Base-by-base conservation (phyloP, 2,113 vertebrate species). In the Oreotragus oreotragus region DNA sequence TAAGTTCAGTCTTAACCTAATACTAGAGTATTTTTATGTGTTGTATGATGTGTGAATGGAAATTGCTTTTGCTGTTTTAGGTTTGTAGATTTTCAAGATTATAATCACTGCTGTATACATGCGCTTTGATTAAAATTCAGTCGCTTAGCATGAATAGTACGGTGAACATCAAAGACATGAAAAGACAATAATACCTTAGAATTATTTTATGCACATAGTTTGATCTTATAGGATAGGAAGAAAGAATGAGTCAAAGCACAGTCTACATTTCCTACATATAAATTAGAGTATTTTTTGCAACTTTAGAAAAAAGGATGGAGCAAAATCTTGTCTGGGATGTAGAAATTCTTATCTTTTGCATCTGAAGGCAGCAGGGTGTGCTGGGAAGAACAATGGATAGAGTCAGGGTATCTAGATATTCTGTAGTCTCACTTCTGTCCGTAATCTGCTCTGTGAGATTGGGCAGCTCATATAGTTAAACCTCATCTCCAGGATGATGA, bases 1-100 rank as follows among this genome's bases (percentile, higher is more conserved):
- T 99, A 99, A 99, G 99, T 99, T 98, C 90, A 98, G 53, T 88
- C 85, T 95, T 84, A 90, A 90, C 96, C 66, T 62, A 92, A 80
- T 98, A 27, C 73, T 92, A 70, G 30, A 21, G 23, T 83, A 62
- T 92, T 94, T 27, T 97, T 87, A 9, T 92, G 43, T 76, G 55
- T 90, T 70, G 5, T 89, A 53, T 11, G 45, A 95, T 47, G 66
- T 23, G 23, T 23, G 19, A 70, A 39, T 86, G 84, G 86, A 91
- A 97, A 96, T 97, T 94, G 86, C 80, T 96, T 96, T 96, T 94
- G 43, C 33, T 97, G 30, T 62, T 92, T 45, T 23, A 70, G 86
- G 73, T 53, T 33, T 95, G 19, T 91, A 90, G 55, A 64, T 88
- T 97, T 98, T 88, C 39, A 86, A 39, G 80, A 83, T 88, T 94